phyloP scores from a whole-genome alignment of 2,888 invertebrate species.

The Microplitis deprimator region DNA sequence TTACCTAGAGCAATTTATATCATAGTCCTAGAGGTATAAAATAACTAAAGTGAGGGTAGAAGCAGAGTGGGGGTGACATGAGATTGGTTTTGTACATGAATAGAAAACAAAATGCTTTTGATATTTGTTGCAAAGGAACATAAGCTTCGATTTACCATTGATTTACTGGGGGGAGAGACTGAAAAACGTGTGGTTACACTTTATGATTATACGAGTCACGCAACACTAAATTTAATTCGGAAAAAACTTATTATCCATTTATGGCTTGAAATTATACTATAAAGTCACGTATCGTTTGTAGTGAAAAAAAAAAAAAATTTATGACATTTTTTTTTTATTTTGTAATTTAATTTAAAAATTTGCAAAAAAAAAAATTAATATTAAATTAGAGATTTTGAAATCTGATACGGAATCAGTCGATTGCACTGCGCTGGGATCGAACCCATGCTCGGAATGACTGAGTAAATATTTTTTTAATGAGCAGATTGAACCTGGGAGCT shows the following conservation, averaged over 20 bases:
- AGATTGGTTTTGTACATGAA: neutral
- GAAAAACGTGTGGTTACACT: slow-evolving; percentile 65
- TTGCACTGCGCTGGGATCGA: too few species aligned
- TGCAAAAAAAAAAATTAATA: too few species aligned
- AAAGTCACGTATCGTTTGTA: too few species aligned
- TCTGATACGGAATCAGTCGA: too few species aligned
- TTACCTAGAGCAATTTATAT: neutral
- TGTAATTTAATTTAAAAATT: too few species aligned
- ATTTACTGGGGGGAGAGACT: slow-evolving; percentile 30
- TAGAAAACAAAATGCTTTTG: neutral
- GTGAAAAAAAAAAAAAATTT: too few species aligned
- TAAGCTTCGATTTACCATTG: neutral
- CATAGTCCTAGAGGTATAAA: neutral
- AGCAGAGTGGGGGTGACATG: neutral
- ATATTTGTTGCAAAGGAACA: neutral
- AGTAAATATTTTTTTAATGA: too few species aligned
- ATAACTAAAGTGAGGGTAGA: neutral
- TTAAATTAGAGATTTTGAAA: too few species aligned
- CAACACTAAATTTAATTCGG: slow-evolving; percentile 51
- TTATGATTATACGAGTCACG: slow-evolving; percentile 60
- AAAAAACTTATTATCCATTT: slow-evolving; percentile 30
- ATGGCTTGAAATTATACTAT: too few species aligned
- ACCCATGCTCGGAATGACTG: too few species aligned
- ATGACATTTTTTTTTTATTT: too few species aligned
- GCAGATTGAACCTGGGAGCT: too few species aligned